Evolutionary conservation across 2,797 vertebrate genomes (phyloP).

Genomic region (Bradypodion ventrale): DNA sequence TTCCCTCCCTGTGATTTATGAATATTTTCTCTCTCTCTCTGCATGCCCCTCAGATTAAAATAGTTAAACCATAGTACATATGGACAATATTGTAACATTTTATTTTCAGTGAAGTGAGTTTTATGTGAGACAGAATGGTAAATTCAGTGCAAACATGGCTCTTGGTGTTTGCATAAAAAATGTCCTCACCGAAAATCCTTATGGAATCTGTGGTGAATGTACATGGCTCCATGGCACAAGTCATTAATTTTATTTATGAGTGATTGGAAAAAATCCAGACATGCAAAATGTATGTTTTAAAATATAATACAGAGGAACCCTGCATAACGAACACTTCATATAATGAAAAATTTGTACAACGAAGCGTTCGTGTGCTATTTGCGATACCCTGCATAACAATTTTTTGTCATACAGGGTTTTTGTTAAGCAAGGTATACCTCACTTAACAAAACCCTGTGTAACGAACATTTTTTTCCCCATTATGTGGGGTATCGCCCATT

Average conservation of each 20-base stretch:
- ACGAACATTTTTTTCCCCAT: too few species aligned
- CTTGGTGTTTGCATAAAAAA: conserved; percentile 35
- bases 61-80: not conserved
- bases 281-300: conserved; percentile 60
- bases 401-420: too few species aligned
- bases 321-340: too few species aligned
- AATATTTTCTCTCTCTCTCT: too few species aligned
- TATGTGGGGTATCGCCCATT: too few species aligned
- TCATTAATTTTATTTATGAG: conserved; percentile 68
- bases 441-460: too few species aligned
- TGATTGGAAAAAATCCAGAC: conserved; percentile 54
- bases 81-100: not conserved
- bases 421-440: too few species aligned
- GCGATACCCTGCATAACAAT: too few species aligned
- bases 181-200: not conserved
- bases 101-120: conserved; percentile 20
- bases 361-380: too few species aligned
- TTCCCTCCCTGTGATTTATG: not conserved
- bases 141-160: conserved; percentile 34
- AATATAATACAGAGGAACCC: too few species aligned
- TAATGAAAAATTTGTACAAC: too few species aligned
- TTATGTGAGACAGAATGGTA: conserved; percentile 30
- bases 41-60: conserved; percentile 7
- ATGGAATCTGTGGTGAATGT: conserved; percentile 46
- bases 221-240: conserved; percentile 56